These are phyloP conservation scores for Oreortyx pictus DNA, from an alignment of 2,797 vertebrate species.

Conservation along the genomic window DNA sequence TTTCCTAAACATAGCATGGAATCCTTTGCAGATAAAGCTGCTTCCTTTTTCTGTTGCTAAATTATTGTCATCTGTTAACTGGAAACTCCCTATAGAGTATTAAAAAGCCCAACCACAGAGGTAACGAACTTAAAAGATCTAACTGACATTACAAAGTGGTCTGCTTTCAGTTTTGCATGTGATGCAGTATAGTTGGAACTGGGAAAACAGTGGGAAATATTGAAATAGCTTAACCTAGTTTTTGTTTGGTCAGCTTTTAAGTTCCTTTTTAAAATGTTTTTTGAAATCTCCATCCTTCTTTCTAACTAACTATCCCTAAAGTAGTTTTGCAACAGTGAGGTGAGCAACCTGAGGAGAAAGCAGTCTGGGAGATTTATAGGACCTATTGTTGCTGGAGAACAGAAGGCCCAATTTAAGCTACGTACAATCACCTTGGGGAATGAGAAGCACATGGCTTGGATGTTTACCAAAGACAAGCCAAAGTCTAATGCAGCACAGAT, in stretches of 20 bases:
- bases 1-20: background rate
- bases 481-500: background rate
- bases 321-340: background rate
- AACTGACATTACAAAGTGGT: background rate
- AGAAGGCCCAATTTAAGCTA: background rate
- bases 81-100: background rate
- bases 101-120: background rate
- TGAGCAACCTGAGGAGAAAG: background rate
- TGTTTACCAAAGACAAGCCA: background rate
- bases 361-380: background rate
- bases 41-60: background rate
- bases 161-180: background rate
- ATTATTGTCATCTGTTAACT: background rate
- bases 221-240: background rate
- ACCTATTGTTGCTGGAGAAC: background rate
- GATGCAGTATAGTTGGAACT: accelerated
- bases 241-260: background rate
- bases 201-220: background rate
- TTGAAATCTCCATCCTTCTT: background rate
- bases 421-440: background rate
- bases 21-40: background rate
- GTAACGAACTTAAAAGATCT: background rate
- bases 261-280: background rate
- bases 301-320: background rate
- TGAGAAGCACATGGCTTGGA: background rate